Percentiles rank a stretch among this genome's conserved stretches.
Evolutionary conservation across 2,113 vertebrate species (phyloP).

Genomic region (Corythoichthys haematopterus): DNA sequence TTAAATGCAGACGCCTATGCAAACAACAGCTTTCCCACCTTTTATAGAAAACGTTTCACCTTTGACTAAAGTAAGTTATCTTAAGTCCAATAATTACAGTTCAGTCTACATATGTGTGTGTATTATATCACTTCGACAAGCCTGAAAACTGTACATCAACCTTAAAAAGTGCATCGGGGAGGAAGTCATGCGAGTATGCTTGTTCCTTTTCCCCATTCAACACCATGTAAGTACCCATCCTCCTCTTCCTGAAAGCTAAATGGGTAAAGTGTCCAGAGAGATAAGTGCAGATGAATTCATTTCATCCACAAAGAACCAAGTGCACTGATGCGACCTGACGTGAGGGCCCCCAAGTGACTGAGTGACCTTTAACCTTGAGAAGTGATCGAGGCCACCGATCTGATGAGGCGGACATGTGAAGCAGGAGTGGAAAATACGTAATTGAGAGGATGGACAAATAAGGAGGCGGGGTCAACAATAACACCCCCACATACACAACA

Average conservation of each 20-base stretch:
- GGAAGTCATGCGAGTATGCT: background rate
- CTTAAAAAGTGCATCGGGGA: constrained; percentile 1
- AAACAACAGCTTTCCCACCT: background rate
- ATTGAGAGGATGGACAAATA: background rate
- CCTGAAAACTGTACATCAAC: background rate
- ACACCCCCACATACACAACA: background rate
- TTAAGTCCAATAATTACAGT: background rate
- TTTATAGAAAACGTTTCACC: background rate
- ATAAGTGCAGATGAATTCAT: constrained; percentile 41
- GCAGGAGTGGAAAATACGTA: background rate
- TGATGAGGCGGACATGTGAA: constrained; percentile 44
- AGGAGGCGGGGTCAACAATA: background rate
- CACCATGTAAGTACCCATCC: constrained; percentile 14
- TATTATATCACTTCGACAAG: background rate
- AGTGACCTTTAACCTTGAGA: constrained; percentile 52
- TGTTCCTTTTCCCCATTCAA: background rate
- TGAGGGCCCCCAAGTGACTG: constrained; percentile 30
- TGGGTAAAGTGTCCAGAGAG: constrained; percentile 42
- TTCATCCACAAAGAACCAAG: constrained; percentile 38
- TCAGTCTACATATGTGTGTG: background rate
- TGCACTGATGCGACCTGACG: constrained; percentile 48
- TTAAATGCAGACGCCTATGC: background rate
- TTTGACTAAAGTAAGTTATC: background rate
- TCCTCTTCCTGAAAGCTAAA: constrained; percentile 32
- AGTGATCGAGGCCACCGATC: constrained; percentile 48